phyloP scores from a whole-genome alignment of 2,113 vertebrate species.

The Lycaon pictus region DNA sequence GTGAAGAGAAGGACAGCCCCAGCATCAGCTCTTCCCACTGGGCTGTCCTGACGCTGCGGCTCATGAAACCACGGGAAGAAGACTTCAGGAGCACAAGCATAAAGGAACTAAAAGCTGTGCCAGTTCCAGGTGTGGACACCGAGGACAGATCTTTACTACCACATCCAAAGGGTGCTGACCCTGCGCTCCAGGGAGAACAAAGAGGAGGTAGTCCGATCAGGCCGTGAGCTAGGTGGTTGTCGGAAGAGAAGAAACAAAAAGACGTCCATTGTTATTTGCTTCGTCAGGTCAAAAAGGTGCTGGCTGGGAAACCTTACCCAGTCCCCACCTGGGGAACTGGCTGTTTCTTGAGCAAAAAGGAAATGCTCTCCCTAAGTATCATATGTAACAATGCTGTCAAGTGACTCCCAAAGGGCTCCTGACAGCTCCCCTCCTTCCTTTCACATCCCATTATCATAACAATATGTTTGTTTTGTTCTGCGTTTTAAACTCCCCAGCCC shows the following conservation, averaged over 20 bases:
- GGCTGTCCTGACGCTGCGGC: neutral
- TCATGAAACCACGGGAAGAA: neutral
- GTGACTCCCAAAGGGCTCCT: slow-evolving; percentile 14
- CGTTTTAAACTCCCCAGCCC: neutral
- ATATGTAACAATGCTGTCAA: neutral
- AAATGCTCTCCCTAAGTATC: slow-evolving; percentile 38
- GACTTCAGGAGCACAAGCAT: neutral
- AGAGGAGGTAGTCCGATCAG: neutral
- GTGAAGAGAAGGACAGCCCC: neutral
- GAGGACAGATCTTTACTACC: slow-evolving; percentile 60
- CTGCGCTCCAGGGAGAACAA: neutral
- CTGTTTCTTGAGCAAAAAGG: slow-evolving; percentile 48
- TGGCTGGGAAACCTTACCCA: slow-evolving; percentile 55
- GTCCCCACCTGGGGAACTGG: slow-evolving; percentile 60
- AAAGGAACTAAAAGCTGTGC: neutral
- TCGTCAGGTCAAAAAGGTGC: slow-evolving; percentile 55
- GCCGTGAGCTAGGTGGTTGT: neutral
- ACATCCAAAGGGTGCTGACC: neutral
- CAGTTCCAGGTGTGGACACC: slow-evolving; percentile 39
- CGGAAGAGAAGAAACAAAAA: slow-evolving; percentile 36
- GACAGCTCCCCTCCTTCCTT: slow-evolving; percentile 34
- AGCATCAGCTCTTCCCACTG: neutral
- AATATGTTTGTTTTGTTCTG: neutral
- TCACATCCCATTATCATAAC: slow-evolving; percentile 50
- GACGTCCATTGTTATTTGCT: neutral